A percentile compares a stretch with the other conserved stretches of the same genome.
These are phyloP conservation scores for Myathropa florea DNA, from an alignment of 2,888 invertebrate genomes.

Conservation along the genomic window DNA sequence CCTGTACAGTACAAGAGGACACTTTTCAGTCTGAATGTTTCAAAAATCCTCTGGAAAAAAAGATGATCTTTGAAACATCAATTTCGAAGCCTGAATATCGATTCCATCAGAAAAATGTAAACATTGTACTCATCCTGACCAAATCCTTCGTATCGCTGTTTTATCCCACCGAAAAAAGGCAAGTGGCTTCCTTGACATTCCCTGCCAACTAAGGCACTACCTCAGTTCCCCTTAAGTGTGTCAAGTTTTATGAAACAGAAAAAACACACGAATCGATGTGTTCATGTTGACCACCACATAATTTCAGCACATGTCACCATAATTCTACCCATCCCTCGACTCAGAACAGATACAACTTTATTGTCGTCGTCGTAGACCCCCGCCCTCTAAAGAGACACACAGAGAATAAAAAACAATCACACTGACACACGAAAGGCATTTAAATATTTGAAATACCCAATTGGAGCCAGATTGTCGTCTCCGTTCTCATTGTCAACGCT, in stretches of 20 bases:
- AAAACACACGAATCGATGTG: background rate
- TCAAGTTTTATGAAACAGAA: too few species aligned
- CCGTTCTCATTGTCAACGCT: background rate
- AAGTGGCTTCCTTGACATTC: too few species aligned
- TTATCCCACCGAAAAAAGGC: too few species aligned
- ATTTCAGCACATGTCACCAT: background rate
- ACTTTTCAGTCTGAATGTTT: too few species aligned
- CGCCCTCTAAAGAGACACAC: background rate
- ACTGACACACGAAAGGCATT: constrained; percentile 23
- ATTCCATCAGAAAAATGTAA: too few species aligned
- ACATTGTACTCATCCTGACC: too few species aligned
- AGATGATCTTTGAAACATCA: too few species aligned
- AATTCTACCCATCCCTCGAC: background rate
- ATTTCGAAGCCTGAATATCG: too few species aligned
- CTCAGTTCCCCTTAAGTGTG: background rate
- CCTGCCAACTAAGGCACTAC: background rate
- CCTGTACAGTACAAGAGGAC: too few species aligned
- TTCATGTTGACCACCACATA: background rate
- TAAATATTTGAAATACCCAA: constrained; percentile 29
- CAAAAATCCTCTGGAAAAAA: too few species aligned
- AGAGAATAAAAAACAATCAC: background rate
- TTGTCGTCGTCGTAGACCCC: background rate
- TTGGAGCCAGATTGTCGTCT: constrained; percentile 34
- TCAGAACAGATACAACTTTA: constrained; percentile 13
- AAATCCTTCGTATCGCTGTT: too few species aligned